Percentiles rank a stretch among this genome's conserved stretches.
Conservation (phyloP, 2,113 vertebrate genomes). For the Callorhinus ursinus region DNA sequence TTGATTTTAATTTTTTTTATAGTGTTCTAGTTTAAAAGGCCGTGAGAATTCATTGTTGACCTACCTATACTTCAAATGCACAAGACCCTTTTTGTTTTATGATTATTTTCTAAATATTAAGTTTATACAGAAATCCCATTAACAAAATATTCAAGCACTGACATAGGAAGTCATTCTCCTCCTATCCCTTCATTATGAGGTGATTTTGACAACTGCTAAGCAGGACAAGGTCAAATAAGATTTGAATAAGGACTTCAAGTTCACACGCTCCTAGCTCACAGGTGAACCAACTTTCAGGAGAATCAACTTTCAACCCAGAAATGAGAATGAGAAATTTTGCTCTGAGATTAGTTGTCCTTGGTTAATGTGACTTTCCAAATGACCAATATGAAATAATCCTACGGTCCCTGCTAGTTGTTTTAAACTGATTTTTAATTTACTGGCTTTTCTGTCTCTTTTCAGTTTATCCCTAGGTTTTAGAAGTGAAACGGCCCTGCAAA, state of each 20-base stretch:
- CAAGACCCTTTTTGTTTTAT: not conserved
- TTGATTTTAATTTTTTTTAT: not conserved
- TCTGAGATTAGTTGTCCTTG: not conserved
- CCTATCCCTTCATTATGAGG: not conserved
- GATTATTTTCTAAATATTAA: constrained; percentile 3
- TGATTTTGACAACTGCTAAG: not conserved
- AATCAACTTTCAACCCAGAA: not conserved
- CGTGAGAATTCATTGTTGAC: constrained; percentile 1
- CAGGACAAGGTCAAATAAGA: not conserved
- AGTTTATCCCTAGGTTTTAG: not conserved
- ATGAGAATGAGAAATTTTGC: not conserved
- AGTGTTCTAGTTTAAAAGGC: not conserved
- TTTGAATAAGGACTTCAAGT: not conserved
- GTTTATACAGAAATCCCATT: not conserved
- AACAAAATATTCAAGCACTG: not conserved
- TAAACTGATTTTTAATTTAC: constrained; percentile 3
- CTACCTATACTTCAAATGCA: not conserved
- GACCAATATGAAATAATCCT: not conserved
- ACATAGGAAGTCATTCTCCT: not conserved
- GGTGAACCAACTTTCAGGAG: not conserved
- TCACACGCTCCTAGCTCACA: not conserved
- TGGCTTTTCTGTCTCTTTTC: not conserved
- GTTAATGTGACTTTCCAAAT: not conserved
- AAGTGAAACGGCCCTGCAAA: not conserved
- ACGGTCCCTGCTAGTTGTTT: not conserved